Base-by-base conservation (phyloP, 2,888 invertebrate species). In the Cheilosia impressa region DNA sequence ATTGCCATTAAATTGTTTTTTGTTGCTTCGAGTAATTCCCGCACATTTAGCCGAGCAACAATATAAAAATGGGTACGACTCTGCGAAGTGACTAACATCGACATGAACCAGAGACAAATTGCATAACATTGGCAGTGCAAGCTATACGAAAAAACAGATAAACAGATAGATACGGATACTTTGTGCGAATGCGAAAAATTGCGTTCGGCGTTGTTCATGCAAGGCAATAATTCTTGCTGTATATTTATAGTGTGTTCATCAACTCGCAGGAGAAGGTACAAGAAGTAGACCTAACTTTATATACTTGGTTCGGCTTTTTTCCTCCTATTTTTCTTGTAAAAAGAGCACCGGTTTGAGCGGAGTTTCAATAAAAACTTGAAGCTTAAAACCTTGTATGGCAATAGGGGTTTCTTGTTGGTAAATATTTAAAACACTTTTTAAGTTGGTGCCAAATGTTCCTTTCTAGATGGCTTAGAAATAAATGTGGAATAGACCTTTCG, bases 31-130 rank as follows among this genome's bases (percentile, higher is more conserved):
- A 50, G 38, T 41, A 62, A 62, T 27, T 52, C 50, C 31, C 71
- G 38, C 13, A 13, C 52, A 19, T 24, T 50, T 50, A 15, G 24
- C 45, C 45, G 57, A 7, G 57, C 45, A 69, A 41, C 60, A 71
- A 62, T 53, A 34, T 34, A 38, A 9, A 9, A 31, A 27, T 27
- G 10, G 41, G 34, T 47, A 13, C 27, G 41, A 38, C 47, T 38
- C 6, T 27, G 15, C 4, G 41, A 27, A 41, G 19, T 58, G 69
- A 69, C 47, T 22, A 55, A 77, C 77, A 52, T 17, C 52, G 19
- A 62, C 72, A 45, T 47, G 34, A 57, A 57, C 31, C 47, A 58
- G 58, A 71, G 65, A 75, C 65, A 79, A 72, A 79, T 79, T 79
- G 72, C 72, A 66, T 79, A 72, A 79, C 65, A 43, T 15, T 31